Conservation (phyloP, 2,888 invertebrate species). For the Xestia c-nigrum region DNA sequence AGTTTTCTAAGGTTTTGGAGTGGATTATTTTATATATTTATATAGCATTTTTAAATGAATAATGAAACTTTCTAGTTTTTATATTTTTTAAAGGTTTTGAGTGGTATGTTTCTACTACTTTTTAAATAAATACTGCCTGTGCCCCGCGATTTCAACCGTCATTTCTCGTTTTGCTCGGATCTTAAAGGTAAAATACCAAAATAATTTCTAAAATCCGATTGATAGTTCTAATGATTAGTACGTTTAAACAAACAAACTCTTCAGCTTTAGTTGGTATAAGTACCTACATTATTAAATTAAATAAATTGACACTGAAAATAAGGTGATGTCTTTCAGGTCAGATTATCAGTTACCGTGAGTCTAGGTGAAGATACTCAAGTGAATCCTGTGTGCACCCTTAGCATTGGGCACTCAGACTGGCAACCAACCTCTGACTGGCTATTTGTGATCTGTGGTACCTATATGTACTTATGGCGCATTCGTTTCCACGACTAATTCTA, state of each 20-base stretch:
- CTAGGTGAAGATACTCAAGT: not conserved
- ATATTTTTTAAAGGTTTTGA: constrained; percentile 35
- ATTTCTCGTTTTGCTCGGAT: not conserved
- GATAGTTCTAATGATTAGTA: too few species aligned
- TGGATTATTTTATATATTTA: constrained; percentile 30
- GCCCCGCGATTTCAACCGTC: not conserved
- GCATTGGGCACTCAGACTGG: not conserved
- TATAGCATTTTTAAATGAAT: constrained; percentile 30
- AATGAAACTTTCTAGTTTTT: constrained; percentile 33
- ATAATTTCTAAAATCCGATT: not conserved
- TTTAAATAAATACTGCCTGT: not conserved
- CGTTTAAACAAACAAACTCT: too few species aligned
- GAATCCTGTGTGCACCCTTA: not conserved
- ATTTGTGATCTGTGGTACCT: not conserved
- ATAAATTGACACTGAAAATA: too few species aligned
- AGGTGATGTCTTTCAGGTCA: too few species aligned
- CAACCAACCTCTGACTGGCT: not conserved
- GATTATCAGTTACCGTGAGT: not conserved
- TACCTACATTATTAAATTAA: too few species aligned
- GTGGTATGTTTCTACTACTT: constrained; percentile 32
- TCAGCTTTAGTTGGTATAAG: too few species aligned
- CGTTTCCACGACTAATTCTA: constrained; percentile 1
- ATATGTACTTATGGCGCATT: not conserved
- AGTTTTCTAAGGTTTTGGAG: constrained; percentile 47
- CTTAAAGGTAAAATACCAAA: not conserved